phyloP scores from a whole-genome alignment of 1,140 invertebrate species.

The Cherax destructor region DNA sequence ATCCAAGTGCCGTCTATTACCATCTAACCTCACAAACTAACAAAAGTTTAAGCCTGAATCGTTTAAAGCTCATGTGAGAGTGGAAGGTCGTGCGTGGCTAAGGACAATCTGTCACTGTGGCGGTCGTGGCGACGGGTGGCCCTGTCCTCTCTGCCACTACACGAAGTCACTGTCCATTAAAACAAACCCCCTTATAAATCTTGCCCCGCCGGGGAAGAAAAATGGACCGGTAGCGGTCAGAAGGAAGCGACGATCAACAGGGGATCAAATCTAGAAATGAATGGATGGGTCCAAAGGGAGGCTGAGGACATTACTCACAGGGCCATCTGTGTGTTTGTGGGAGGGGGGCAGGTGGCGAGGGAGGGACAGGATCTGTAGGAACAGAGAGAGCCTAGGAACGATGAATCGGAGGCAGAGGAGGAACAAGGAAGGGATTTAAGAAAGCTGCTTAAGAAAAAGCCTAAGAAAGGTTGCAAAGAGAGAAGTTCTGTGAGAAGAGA shows the following conservation, averaged over 20 bases:
- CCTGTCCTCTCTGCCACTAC: conserved; percentile 13
- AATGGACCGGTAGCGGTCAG: conserved; percentile 58
- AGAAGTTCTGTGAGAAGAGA: too few species aligned
- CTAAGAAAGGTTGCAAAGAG: too few species aligned
- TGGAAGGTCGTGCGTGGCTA: neutral
- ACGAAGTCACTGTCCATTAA: conserved; percentile 40
- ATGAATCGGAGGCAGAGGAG: too few species aligned
- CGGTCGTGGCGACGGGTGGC: neutral
- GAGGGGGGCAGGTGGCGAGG: neutral
- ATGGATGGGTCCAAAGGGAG: conserved; percentile 59
- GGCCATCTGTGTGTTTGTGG: conserved; percentile 18
- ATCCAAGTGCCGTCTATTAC: too few species aligned
- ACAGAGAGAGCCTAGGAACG: too few species aligned
- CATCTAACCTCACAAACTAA: too few species aligned
- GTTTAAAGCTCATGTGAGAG: too few species aligned
- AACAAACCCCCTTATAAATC: conserved; percentile 58
- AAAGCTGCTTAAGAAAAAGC: too few species aligned
- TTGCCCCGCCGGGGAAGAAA: conserved; percentile 37
- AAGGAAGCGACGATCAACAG: conserved; percentile 66
- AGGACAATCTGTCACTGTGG: neutral
- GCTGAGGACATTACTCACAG: conserved; percentile 47
- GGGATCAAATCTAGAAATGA: conserved; percentile 67
- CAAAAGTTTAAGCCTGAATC: too few species aligned
- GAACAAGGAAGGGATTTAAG: too few species aligned
- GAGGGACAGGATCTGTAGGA: neutral